Evolutionary conservation across 2,888 invertebrate genomes (phyloP), one percentile per base, ranked within the genome.

Genomic region (Polylopha cassiicola): DNA sequence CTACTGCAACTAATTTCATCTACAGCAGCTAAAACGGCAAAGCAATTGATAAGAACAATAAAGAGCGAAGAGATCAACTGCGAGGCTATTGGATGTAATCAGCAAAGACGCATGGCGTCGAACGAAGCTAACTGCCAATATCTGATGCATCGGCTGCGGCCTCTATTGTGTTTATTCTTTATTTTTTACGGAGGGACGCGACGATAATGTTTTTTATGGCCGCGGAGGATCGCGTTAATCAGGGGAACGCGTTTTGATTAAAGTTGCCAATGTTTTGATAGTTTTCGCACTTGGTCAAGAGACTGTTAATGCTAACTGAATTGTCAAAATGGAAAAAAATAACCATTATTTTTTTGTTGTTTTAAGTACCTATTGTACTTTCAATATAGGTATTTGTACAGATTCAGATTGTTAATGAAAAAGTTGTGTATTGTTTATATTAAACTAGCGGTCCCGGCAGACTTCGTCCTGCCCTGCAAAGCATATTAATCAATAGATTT

Each of bases 181-280:
- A 82, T 82, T 79, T 76, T 82, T 85, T 85, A 65, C 66, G 71
- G 73, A 73, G 82, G 79, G 80, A 75, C 66, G 71, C 58, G 67
- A 68, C 77, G 84, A 82, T 85, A 84, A 84, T 85, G 85, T 84
- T 84, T 85, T n/a, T 85, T 85, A 85, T 79, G 81, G 81, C 73
- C 67, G 57, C 44, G 53, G 71, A 71, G 78, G 79, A 75, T 72
- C 61, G 70, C 70, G 65, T 74, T 85, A 81, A 85, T 85, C 85
- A 85, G 80, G 74, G 74, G 75, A 69, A 69, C 72, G 44, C 45
- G 69, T 65, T 73, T 79, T 82, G 81, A 84, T 85, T 82, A 85
- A 80, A 76, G 64, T 65, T 60, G 65, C 62, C 65, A 63, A 59
- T 71, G 70, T 73, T 74, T 71, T 65, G 54, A 58, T 52, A 56